Conservation (phyloP, 2,888 invertebrate genomes). For the Habrosyne pyritoides region DNA sequence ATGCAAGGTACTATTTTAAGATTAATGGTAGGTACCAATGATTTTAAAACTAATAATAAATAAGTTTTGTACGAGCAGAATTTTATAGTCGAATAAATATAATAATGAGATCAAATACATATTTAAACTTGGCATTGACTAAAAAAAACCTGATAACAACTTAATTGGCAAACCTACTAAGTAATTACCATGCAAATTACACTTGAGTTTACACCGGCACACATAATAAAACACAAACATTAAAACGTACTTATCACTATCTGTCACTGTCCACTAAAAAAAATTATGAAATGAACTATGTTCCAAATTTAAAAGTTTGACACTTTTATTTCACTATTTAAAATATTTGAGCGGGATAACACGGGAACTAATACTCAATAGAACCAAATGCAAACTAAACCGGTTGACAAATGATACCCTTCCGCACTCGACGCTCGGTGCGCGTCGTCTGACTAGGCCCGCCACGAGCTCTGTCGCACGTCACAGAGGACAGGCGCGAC, state of each 20-base stretch:
- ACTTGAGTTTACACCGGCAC: slow-evolving; percentile 43
- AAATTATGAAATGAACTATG: slow-evolving; percentile 3
- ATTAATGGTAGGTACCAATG: no score
- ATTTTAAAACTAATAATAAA: no score
- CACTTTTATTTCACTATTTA: slow-evolving; percentile 14
- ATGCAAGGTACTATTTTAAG: no score
- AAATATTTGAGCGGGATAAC: slow-evolving; percentile 18
- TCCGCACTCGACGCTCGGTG: slow-evolving; percentile 64
- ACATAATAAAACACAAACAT: slow-evolving; percentile 29
- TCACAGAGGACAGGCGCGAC: slow-evolving; percentile 49
- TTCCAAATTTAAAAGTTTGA: neutral
- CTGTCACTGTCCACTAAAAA: slow-evolving; percentile 15
- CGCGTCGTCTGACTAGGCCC: slow-evolving; percentile 60
- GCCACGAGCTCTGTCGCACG: slow-evolving; percentile 45
- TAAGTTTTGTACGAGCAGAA: no score
- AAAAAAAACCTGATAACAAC: slow-evolving; percentile 51
- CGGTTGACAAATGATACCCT: slow-evolving; percentile 46
- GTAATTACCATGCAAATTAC: slow-evolving; percentile 62
- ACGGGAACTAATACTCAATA: slow-evolving; percentile 11
- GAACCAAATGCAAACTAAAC: slow-evolving; percentile 28
- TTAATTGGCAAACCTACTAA: slow-evolving; percentile 51
- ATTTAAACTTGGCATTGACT: slow-evolving; percentile 63
- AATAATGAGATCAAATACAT: neutral
- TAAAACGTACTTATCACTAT: slow-evolving; percentile 12
- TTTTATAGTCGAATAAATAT: no score